Evolutionary conservation across 1,140 invertebrate genomes (phyloP).

Genomic region (Aphis craccivora): DNA sequence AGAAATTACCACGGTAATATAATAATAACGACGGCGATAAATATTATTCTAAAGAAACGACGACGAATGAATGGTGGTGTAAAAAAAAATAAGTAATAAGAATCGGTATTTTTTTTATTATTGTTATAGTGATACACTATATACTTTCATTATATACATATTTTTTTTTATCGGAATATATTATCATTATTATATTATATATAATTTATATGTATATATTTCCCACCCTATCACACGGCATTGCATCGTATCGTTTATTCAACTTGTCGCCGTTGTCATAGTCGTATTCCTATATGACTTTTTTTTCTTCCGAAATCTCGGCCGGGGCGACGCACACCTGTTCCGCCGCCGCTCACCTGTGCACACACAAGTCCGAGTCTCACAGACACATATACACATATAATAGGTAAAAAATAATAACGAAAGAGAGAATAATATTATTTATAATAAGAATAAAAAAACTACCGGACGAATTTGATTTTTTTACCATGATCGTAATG

Average conservation of each 20-base stretch:
- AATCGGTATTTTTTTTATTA: slow-evolving; percentile 35
- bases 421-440: neutral
- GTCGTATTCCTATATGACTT: neutral
- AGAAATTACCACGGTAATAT: slow-evolving; percentile 31
- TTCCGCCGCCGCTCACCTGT: neutral
- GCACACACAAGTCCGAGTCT: neutral
- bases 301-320: slow-evolving; percentile 41
- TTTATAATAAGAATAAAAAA: neutral
- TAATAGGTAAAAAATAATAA: slow-evolving; percentile 18
- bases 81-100: slow-evolving; percentile 31
- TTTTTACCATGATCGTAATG: neutral
- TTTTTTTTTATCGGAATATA: slow-evolving; percentile 41
- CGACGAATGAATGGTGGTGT: slow-evolving; percentile 4
- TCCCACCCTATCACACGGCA: slow-evolving; percentile 11
- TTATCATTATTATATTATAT: slow-evolving; percentile 9
- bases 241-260: neutral
- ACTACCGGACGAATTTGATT: slow-evolving; percentile 30
- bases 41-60: slow-evolving; percentile 31
- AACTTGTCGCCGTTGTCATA: neutral
- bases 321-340: slow-evolving; percentile 17
- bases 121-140: slow-evolving; percentile 23
- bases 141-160: neutral
- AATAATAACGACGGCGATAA: slow-evolving; percentile 38
- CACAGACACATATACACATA: neutral
- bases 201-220: neutral